Percentiles rank a stretch among this genome's conserved stretches.
Conservation (phyloP, 2,888 invertebrate species). For the Troides helena region DNA sequence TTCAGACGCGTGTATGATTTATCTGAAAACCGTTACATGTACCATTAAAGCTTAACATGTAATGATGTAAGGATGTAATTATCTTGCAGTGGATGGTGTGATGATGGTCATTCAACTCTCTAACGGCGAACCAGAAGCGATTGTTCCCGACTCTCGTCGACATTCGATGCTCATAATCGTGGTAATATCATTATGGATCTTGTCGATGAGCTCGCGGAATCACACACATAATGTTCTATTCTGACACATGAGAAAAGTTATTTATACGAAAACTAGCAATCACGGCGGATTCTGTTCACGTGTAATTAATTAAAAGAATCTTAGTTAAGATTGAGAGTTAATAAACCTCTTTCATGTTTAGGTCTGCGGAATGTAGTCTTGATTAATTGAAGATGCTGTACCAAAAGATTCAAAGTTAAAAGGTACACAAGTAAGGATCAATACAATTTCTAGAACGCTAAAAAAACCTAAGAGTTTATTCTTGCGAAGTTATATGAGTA, state of each 20-base stretch:
- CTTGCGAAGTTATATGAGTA: too few relatives aligned
- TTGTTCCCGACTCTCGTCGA: constrained; percentile 27
- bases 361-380: too few relatives aligned
- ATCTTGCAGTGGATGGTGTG: constrained; percentile 1
- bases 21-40: constrained; percentile 9
- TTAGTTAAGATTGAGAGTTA: too few relatives aligned
- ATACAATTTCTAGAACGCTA: too few relatives aligned
- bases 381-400: too few relatives aligned
- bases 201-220: constrained; percentile 6
- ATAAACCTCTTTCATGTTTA: too few relatives aligned
- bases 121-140: constrained; percentile 15
- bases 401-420: too few relatives aligned
- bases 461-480: too few relatives aligned
- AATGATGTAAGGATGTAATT: constrained; percentile 17
- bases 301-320: too few relatives aligned
- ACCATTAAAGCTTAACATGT: constrained; percentile 12
- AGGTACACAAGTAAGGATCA: too few relatives aligned
- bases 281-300: too few relatives aligned
- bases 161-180: constrained; percentile 15
- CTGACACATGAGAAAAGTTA: constrained; percentile 3
- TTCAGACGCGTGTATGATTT: background rate
- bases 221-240: constrained; percentile 3
- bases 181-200: constrained; percentile 8
- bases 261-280: background rate
- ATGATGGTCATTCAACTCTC: constrained; percentile 26